Evolutionary conservation across 2,888 invertebrate genomes (phyloP).

Genomic region (Hipparchia sbordonii): DNA sequence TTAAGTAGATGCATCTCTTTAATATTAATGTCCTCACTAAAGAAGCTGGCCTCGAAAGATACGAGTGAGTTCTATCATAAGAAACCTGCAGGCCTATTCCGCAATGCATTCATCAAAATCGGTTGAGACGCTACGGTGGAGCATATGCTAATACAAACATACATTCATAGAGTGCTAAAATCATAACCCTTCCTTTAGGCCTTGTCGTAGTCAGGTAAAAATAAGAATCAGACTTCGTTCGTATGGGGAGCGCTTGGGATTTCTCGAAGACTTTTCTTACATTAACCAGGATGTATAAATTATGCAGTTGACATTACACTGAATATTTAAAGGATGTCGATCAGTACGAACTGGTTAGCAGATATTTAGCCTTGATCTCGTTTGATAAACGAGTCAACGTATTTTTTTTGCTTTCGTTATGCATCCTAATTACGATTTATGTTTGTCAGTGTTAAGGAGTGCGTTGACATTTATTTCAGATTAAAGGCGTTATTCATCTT

Average conservation of each 20-base stretch:
- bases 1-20: not conserved
- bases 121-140: too few species aligned
- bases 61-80: too few species aligned
- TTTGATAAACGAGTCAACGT: constrained; percentile 26
- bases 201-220: too few species aligned
- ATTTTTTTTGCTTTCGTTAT: constrained; percentile 43
- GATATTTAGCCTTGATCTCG: constrained; percentile 32
- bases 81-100: too few species aligned
- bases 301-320: constrained; percentile 30
- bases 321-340: constrained; percentile 37
- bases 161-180: too few species aligned
- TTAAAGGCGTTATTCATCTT: not conserved
- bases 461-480: not conserved
- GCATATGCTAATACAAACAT: too few species aligned
- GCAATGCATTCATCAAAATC: too few species aligned
- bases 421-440: constrained; percentile 62
- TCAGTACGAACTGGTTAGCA: constrained; percentile 26
- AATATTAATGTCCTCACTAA: too few species aligned
- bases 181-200: too few species aligned
- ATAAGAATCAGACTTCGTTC: too few species aligned
- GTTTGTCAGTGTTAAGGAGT: constrained; percentile 34
- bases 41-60: too few species aligned
- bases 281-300: constrained; percentile 36
- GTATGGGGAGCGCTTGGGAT: too few species aligned
- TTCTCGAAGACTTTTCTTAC: constrained; percentile 11